A percentile compares a stretch with the other conserved stretches of the same genome.
phyloP scores from a whole-genome alignment of 2,797 vertebrate species.

The Acanthopagrus latus region DNA sequence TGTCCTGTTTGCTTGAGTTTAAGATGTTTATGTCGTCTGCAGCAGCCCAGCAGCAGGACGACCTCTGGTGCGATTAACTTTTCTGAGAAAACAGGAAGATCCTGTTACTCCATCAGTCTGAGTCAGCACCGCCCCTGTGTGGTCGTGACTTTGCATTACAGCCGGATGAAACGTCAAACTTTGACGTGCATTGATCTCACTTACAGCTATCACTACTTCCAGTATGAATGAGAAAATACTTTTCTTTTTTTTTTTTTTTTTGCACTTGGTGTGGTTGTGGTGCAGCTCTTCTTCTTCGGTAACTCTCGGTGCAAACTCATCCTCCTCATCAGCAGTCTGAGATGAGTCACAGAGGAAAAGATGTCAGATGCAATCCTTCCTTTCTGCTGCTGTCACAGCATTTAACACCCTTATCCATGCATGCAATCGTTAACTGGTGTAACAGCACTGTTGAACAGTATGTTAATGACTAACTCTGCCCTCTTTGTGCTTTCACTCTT shows the following conservation, averaged over 20 bases:
- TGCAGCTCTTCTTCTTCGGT: no score
- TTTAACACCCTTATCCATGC: neutral
- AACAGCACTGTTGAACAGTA: neutral
- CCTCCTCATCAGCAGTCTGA: neutral
- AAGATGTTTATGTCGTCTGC: no score
- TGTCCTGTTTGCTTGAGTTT: neutral
- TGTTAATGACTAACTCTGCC: neutral
- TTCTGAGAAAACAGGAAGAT: neutral
- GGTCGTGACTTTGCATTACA: conserved; percentile 37
- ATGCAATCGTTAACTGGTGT: neutral
- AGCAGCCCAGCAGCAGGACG: neutral
- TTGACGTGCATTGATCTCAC: neutral
- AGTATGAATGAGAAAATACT: no score
- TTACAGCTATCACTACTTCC: neutral
- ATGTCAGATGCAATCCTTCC: neutral
- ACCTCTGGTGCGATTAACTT: neutral
- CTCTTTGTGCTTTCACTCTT: no score
- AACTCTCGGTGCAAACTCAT: neutral
- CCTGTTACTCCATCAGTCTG: neutral
- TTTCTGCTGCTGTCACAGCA: neutral
- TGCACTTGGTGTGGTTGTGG: no score
- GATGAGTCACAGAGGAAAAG: neutral
- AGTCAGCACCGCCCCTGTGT: conserved; percentile 36
- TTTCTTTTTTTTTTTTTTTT: no score
- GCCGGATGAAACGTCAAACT: neutral